Conservation (phyloP, 2,113 vertebrate species). For the Phrynosoma blainvillii region DNA sequence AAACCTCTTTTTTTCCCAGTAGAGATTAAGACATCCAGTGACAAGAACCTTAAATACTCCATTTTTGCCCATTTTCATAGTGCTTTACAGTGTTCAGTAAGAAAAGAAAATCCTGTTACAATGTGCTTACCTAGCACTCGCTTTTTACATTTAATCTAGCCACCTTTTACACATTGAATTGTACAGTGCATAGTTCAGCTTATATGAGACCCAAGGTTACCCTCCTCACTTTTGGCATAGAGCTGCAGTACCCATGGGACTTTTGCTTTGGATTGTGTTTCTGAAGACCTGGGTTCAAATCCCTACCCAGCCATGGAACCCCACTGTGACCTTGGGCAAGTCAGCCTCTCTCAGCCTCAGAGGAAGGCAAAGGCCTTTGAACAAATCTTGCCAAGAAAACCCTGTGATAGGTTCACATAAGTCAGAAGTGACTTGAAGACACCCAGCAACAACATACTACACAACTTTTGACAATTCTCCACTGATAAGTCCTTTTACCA, state of each 20-base stretch:
- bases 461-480: not conserved
- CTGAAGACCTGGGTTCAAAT: too few species aligned
- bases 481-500: slow-evolving; percentile 3
- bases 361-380: too few species aligned
- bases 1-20: not conserved
- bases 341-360: too few species aligned
- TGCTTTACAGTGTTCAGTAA: not conserved
- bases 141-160: not conserved
- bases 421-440: too few species aligned
- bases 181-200: not conserved
- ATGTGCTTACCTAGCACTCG: not conserved
- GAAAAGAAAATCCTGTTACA: not conserved
- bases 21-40: too few species aligned
- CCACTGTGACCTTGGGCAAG: too few species aligned
- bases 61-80: not conserved
- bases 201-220: not conserved
- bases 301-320: too few species aligned
- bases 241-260: slow-evolving; percentile 16
- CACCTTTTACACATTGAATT: not conserved
- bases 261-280: not conserved
- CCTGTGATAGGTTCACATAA: too few species aligned
- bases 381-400: too few species aligned
- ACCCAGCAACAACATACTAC: not conserved
- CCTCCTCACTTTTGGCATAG: slow-evolving; percentile 4
- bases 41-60: not conserved